Evolutionary conservation across 2,113 vertebrate genomes (phyloP), one percentile per base, ranked within the genome.

Genomic region (Rhadina sibilatrix): DNA sequence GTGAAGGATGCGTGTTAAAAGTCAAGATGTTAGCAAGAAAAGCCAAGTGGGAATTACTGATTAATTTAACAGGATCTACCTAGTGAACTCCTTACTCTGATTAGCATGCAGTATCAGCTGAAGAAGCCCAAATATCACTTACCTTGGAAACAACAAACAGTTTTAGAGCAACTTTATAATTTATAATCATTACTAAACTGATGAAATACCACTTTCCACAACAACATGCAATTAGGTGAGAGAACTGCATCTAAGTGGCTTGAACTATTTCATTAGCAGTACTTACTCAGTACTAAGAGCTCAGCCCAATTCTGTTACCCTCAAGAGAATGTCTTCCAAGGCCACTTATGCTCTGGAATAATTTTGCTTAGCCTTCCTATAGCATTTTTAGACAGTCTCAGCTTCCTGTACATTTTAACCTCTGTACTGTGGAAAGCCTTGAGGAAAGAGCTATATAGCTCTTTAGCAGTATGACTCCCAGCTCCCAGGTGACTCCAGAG

Each of bases 31-130:
- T 53, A 53, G 33, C 74, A 87, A 84, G 78, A 49, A 80, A 80
- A 87, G 46, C 19, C 65, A 93, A 9, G 13, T 31, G 47, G 54
- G 33, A 87, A 80, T 69, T 66, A 88, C 35, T 44, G 16, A 77
- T 85, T 57, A 91, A 82, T 81, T 95, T 89, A 83, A 63, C 35
- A 80, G 33, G 4, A 46, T 72, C 53, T 91, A 83, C 13, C 42
- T 56, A 80, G 38, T 59, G 63, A 87, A 83, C 23, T 72, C 42
- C 57, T 52, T 79, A 46, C 20, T 79, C n/a, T 72, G 63, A 66
- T 90, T 47, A 83, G 38, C 46, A 63, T 13, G 54, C 31, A 33
- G 3, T 19, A 52, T 38, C 42, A 96, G 64, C 30, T 86, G 38
- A 90, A 70, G 54, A 76, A 87, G 11, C 7, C 42, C 44, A 90